Evolutionary conservation across 1,140 invertebrate genomes (phyloP).

Genomic region (Charaxes varanes): DNA sequence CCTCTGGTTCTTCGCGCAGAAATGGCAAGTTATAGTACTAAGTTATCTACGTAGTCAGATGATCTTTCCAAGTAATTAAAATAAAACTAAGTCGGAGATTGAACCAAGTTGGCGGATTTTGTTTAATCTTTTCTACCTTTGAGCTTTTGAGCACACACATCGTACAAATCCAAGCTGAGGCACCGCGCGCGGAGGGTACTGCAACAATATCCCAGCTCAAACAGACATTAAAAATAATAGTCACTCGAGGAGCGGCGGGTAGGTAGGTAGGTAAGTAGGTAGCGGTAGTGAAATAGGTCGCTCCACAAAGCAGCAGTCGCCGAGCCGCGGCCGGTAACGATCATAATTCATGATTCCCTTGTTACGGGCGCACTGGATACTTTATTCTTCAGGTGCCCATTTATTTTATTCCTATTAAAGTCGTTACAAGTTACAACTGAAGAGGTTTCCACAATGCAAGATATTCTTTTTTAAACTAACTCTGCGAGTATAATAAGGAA

Average conservation of each 20-base stretch:
- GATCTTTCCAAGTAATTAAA: too few species aligned
- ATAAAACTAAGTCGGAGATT: too few species aligned
- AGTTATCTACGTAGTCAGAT: too few species aligned
- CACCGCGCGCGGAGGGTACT: too few species aligned
- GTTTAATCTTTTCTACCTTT: too few species aligned
- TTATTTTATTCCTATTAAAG: slow-evolving; percentile 29
- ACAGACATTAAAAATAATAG: slow-evolving; percentile 11
- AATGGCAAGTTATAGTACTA: too few species aligned
- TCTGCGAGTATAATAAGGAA: too few species aligned
- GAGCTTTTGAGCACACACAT: too few species aligned
- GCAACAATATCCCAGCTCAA: neutral
- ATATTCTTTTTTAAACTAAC: too few species aligned
- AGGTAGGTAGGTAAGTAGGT: slow-evolving; percentile 8
- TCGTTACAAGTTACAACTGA: slow-evolving; percentile 16
- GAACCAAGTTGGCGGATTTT: too few species aligned
- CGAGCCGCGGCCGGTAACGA: slow-evolving; percentile 25
- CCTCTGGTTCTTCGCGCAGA: too few species aligned
- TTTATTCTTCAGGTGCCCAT: slow-evolving; percentile 21
- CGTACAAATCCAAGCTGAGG: too few species aligned
- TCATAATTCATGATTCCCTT: slow-evolving; percentile 27
- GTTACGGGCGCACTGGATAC: slow-evolving; percentile 17
- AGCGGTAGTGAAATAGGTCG: slow-evolving; percentile 22
- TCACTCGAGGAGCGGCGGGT: slow-evolving; percentile 11
- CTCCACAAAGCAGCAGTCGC: slow-evolving; percentile 22
- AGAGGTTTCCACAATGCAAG: slow-evolving; percentile 9